These are phyloP conservation scores for Stenurella melanura DNA, from an alignment of 2,888 invertebrate genomes.

Conservation along the genomic window DNA sequence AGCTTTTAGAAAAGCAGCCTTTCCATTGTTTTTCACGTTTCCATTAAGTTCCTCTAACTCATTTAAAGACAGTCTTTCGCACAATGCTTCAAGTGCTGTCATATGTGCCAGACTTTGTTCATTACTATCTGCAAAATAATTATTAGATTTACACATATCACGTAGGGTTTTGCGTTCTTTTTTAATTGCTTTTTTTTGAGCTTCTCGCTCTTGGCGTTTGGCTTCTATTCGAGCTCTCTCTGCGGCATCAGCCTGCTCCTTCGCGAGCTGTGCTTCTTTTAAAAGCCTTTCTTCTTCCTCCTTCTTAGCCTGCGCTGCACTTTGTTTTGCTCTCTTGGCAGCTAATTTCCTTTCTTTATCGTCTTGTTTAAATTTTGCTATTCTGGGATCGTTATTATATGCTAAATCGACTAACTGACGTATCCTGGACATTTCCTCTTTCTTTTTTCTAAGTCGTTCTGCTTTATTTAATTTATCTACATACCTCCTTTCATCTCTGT, in stretches of 20 bases:
- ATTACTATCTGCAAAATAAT: slow-evolving; percentile 85
- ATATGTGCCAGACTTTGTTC: slow-evolving; percentile 87
- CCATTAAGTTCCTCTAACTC: slow-evolving; percentile 87
- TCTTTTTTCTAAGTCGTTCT: slow-evolving; percentile 93
- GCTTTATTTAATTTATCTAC: slow-evolving; percentile 99
- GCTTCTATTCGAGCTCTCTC: slow-evolving; percentile 89
- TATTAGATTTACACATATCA: slow-evolving; percentile 86
- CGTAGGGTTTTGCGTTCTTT: slow-evolving; percentile 89
- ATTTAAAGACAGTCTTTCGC: slow-evolving; percentile 83
- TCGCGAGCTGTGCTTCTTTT: slow-evolving; percentile 83
- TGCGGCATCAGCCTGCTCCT: slow-evolving; percentile 86
- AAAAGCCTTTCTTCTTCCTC: slow-evolving; percentile 88
- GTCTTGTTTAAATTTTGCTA: slow-evolving; percentile 93
- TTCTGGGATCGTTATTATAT: slow-evolving; percentile 95
- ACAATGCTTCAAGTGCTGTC: slow-evolving; percentile 94
- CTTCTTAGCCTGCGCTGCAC: slow-evolving; percentile 86
- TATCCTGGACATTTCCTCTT: slow-evolving; percentile 96
- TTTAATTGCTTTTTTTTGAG: slow-evolving; percentile 88
- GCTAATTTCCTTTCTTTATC: slow-evolving; percentile 94
- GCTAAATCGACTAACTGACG: slow-evolving; percentile 94
- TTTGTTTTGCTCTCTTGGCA: slow-evolving; percentile 90
- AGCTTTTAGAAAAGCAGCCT: slow-evolving; percentile 80
- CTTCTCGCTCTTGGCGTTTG: slow-evolving; percentile 89
- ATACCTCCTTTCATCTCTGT: slow-evolving; percentile 96
- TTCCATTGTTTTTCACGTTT: slow-evolving; percentile 79